phyloP scores from a whole-genome alignment of 2,113 vertebrate species.

The Propithecus coquereli region DNA sequence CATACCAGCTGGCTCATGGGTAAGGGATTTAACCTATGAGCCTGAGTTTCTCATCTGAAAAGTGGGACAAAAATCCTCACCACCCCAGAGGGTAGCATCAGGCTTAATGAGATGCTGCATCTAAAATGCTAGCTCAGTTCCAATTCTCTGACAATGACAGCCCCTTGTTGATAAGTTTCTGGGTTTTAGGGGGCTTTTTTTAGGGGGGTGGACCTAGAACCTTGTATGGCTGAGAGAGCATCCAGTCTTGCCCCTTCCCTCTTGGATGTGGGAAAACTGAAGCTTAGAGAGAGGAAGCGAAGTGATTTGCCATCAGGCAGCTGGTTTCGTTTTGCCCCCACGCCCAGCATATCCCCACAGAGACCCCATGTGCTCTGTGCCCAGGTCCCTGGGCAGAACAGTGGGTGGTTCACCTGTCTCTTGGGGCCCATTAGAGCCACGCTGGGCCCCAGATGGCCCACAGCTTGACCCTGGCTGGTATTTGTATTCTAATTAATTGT shows the following conservation, averaged over 20 bases:
- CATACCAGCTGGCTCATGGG: background rate
- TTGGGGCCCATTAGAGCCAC: background rate
- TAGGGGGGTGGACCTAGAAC: background rate
- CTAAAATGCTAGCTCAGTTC: background rate
- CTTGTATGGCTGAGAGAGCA: background rate
- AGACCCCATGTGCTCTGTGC: background rate
- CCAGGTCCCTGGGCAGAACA: background rate
- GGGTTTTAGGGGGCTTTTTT: background rate
- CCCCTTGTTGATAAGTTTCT: background rate
- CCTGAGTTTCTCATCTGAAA: background rate
- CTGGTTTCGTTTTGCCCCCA: background rate
- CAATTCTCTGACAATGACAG: background rate
- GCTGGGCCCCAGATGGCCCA: background rate
- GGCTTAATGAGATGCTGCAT: background rate
- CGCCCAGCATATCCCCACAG: background rate
- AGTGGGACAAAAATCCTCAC: background rate
- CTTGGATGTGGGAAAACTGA: constrained; percentile 19
- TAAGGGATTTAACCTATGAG: background rate
- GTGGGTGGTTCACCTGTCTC: accelerated
- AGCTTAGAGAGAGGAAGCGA: background rate
- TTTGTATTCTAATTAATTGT: background rate
- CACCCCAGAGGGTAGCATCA: background rate
- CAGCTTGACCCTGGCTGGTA: background rate
- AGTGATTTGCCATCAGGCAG: background rate
- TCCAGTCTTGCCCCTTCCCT: background rate